These are phyloP conservation scores for Dendrolimus houi DNA, from an alignment of 2,888 invertebrate genomes.

Conservation along the genomic window DNA sequence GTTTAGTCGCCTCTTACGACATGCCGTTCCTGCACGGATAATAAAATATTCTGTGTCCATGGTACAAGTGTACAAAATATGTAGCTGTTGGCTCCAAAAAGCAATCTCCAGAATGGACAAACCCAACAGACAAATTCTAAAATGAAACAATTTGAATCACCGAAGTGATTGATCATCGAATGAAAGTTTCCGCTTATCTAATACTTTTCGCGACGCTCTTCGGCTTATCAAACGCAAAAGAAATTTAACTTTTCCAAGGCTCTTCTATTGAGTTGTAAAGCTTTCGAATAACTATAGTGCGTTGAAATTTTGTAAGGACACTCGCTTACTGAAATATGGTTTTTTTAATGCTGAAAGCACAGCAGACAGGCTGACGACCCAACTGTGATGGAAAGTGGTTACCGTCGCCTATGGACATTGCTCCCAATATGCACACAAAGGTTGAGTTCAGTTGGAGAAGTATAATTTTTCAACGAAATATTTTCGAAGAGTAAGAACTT, in stretches of 20 bases:
- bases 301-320: not conserved
- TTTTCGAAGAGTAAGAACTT: too few species aligned
- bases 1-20: too few species aligned
- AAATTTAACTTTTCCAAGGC: constrained; percentile 19
- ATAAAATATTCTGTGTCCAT: too few species aligned
- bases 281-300: not conserved
- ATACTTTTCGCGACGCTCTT: constrained; percentile 1
- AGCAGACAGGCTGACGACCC: too few species aligned
- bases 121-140: constrained; percentile 11
- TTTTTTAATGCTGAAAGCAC: too few species aligned
- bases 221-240: constrained; percentile 18
- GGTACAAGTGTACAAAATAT: too few species aligned
- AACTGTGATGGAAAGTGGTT: too few species aligned
- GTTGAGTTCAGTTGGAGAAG: too few species aligned
- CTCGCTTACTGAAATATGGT: not conserved
- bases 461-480: too few species aligned
- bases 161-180: constrained; percentile 43
- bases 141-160: constrained; percentile 43
- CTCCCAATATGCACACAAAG: too few species aligned
- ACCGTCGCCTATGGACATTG: too few species aligned
- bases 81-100: not conserved
- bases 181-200: constrained; percentile 2
- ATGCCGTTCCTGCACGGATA: too few species aligned
- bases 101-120: not conserved
- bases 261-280: constrained; percentile 6